Percentiles rank a stretch among this genome's conserved stretches.
phyloP scores from a whole-genome alignment of 2,113 vertebrate species.

The Oreocharis arfaki region DNA sequence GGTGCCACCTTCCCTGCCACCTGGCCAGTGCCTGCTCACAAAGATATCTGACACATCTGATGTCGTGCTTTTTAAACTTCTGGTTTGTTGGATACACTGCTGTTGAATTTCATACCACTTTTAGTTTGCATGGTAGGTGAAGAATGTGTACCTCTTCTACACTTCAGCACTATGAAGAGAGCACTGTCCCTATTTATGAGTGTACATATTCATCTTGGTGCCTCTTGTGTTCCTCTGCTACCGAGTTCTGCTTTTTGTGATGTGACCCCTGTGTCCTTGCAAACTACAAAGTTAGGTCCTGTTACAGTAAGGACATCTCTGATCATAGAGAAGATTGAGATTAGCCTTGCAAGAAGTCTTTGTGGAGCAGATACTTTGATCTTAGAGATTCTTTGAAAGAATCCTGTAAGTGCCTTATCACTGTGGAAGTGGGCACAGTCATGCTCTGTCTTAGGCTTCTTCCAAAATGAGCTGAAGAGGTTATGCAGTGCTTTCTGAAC shows the following conservation, averaged over 20 bases:
- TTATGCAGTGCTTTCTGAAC: not conserved
- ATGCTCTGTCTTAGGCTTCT: not conserved
- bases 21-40: too few species aligned
- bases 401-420: not conserved
- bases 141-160: not conserved
- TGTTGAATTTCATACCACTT: not conserved
- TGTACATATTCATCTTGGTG: not conserved
- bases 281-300: not conserved
- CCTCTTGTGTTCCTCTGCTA: not conserved
- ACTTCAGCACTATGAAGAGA: not conserved
- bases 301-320: not conserved
- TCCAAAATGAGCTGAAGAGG: not conserved
- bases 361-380: not conserved
- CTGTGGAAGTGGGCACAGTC: not conserved
- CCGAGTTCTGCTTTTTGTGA: not conserved
- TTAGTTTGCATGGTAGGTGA: not conserved
- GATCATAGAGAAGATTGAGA: not conserved
- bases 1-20: too few species aligned
- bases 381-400: not conserved
- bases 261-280: not conserved
- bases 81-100: not conserved
- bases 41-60: not conserved
- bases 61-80: not conserved
- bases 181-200: not conserved
- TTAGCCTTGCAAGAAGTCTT: not conserved